These are phyloP conservation scores for Pantala flavescens DNA, from an alignment of 1,140 invertebrate species.

Conservation along the genomic window DNA sequence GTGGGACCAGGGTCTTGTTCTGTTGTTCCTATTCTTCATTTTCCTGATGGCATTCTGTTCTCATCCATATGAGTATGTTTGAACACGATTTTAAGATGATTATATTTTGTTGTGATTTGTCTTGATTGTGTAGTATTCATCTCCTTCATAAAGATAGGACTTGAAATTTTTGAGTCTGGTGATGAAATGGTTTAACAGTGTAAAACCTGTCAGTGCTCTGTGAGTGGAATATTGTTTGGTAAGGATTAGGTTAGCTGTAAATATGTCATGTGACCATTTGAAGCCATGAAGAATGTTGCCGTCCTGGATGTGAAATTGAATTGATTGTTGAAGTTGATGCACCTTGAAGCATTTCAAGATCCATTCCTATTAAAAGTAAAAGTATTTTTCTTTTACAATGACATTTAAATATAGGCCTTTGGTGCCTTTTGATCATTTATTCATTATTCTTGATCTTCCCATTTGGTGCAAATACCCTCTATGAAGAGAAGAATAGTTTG, in stretches of 20 bases:
- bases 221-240: not conserved
- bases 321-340: not conserved
- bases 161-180: not conserved
- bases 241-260: not conserved
- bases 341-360: not conserved
- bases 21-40: too few relatives aligned
- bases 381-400: not conserved
- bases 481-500: not conserved
- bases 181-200: not conserved
- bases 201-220: not conserved
- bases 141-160: not conserved
- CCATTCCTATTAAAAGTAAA: not conserved
- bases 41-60: too few relatives aligned
- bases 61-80: too few relatives aligned
- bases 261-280: not conserved
- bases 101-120: too few relatives aligned
- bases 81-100: too few relatives aligned
- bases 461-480: not conserved
- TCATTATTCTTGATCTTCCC: too few relatives aligned
- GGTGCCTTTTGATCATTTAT: not conserved
- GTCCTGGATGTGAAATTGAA: not conserved
- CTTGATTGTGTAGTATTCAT: not conserved
- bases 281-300: constrained; percentile 4
- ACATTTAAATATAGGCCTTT: not conserved
- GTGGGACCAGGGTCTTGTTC: too few relatives aligned